A percentile compares a stretch with the other conserved stretches of the same genome.
Conservation (phyloP, 2,797 vertebrate species). For the Hybognathus amarus region DNA sequence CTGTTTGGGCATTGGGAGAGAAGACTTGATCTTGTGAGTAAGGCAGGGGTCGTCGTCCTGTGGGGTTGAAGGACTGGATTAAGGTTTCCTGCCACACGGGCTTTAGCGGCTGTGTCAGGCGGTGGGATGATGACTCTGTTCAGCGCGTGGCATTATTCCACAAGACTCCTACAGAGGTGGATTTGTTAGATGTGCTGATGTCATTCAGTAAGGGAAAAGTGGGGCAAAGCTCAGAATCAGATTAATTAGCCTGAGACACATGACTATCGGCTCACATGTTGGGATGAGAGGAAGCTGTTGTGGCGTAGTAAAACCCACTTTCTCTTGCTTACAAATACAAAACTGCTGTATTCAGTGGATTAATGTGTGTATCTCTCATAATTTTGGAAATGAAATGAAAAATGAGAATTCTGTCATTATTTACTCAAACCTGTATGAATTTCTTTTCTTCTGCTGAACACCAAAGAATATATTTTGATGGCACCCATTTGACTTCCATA, state of each 20-base stretch:
- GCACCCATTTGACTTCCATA: no score
- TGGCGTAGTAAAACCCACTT: conserved; percentile 3
- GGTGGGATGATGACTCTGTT: conserved; percentile 46
- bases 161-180: neutral
- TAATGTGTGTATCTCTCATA: neutral
- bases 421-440: neutral
- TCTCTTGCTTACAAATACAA: neutral
- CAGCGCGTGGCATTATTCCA: conserved; percentile 1
- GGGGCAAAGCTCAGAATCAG: conserved; percentile 76
- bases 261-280: conserved; percentile 70
- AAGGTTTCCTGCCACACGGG: conserved; percentile 45
- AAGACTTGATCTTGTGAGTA: conserved; percentile 35
- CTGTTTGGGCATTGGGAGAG: conserved; percentile 36
- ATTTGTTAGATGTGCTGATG: conserved; percentile 19
- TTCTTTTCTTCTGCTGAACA: neutral
- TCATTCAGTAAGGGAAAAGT: conserved; percentile 43
- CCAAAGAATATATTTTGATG: neutral
- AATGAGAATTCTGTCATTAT: neutral
- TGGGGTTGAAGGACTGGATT: conserved; percentile 46
- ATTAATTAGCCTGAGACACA: conserved; percentile 73
- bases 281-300: conserved; percentile 56
- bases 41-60: conserved; percentile 23
- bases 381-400: no score
- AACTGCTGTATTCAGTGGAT: neutral
- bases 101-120: neutral